Evolutionary conservation across 35 echinoderm and acorn worm genomes (phyloP).

Genomic region (Apostichopus californicus): DNA sequence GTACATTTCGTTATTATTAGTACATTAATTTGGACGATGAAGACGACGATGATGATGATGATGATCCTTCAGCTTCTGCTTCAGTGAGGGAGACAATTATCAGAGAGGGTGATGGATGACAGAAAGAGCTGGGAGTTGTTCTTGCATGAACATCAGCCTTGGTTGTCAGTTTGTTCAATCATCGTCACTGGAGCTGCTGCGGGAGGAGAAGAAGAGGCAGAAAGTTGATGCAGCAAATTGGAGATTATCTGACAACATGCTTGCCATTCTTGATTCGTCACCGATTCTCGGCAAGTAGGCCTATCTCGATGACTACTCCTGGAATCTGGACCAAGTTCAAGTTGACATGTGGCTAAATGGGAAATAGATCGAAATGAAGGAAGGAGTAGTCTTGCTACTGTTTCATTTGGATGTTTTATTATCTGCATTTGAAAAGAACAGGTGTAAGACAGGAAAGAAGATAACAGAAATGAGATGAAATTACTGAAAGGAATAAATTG

Average conservation of each 20-base stretch:
- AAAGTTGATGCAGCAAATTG: not conserved
- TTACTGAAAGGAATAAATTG: not conserved
- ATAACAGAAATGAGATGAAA: not conserved
- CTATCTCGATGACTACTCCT: not conserved
- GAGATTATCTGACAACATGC: constrained; percentile 38
- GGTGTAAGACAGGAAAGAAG: not conserved
- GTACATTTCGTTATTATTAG: constrained; percentile 45
- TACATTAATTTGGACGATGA: constrained; percentile 41
- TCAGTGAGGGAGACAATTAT: constrained; percentile 38
- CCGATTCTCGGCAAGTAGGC: not conserved
- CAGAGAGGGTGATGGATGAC: constrained; percentile 37
- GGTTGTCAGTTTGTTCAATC: constrained; percentile 42
- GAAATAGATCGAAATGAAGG: no score
- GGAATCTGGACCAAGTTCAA: constrained; percentile 1
- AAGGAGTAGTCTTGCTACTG: not conserved
- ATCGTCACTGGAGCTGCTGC: not conserved
- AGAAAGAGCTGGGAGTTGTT: constrained; percentile 17
- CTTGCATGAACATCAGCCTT: constrained; percentile 32
- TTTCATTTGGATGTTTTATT: not conserved
- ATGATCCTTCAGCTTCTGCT: constrained; percentile 22
- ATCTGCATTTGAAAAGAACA: not conserved
- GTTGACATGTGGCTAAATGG: not conserved
- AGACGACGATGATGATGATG: constrained; percentile 23
- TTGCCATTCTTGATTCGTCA: constrained; percentile 25
- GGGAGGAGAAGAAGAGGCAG: not conserved